These are phyloP conservation scores for Lophius piscatorius DNA, from an alignment of 2,113 vertebrate genomes.

Conservation along the genomic window DNA sequence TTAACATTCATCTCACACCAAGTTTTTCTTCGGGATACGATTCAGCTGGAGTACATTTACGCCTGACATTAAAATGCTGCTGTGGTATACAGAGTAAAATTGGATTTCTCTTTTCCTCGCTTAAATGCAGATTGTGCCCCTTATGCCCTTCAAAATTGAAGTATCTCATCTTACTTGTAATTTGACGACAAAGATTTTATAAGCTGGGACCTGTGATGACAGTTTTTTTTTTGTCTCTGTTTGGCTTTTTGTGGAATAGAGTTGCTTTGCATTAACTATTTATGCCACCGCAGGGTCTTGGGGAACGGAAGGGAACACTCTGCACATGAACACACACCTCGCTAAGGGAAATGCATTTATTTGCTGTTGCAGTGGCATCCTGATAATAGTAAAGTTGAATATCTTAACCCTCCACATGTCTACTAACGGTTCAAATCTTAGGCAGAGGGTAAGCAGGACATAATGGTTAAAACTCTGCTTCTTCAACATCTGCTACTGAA, in stretches of 20 bases:
- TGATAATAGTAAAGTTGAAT: slow-evolving; percentile 22
- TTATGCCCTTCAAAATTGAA: slow-evolving; percentile 56
- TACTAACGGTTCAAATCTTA: slow-evolving; percentile 6
- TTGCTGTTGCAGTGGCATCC: slow-evolving; percentile 3
- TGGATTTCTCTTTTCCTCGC: slow-evolving; percentile 60
- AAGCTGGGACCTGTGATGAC: slow-evolving; percentile 15
- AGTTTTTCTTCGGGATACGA: slow-evolving; percentile 63
- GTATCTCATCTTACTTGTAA: slow-evolving; percentile 44
- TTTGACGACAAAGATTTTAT: slow-evolving; percentile 27
- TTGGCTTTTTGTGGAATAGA: slow-evolving; percentile 8
- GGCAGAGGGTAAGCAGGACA: no score
- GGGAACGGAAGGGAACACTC: slow-evolving; percentile 10
- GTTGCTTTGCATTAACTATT: slow-evolving; percentile 31
- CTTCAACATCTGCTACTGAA: slow-evolving; percentile 1
- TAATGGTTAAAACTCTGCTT: neutral
- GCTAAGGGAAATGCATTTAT: slow-evolving; percentile 1
- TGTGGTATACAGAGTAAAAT: slow-evolving; percentile 56
- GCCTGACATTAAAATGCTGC: slow-evolving; percentile 66
- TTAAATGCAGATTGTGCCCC: slow-evolving; percentile 69
- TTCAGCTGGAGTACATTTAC: slow-evolving; percentile 65
- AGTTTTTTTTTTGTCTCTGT: slow-evolving; percentile 17
- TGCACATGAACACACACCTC: slow-evolving; percentile 13
- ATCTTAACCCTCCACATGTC: slow-evolving; percentile 11
- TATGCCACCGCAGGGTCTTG: slow-evolving; percentile 12
- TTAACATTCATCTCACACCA: slow-evolving; percentile 66